Base-by-base conservation (phyloP, 2,797 vertebrate species). In the Eulemur albifrons region DNA sequence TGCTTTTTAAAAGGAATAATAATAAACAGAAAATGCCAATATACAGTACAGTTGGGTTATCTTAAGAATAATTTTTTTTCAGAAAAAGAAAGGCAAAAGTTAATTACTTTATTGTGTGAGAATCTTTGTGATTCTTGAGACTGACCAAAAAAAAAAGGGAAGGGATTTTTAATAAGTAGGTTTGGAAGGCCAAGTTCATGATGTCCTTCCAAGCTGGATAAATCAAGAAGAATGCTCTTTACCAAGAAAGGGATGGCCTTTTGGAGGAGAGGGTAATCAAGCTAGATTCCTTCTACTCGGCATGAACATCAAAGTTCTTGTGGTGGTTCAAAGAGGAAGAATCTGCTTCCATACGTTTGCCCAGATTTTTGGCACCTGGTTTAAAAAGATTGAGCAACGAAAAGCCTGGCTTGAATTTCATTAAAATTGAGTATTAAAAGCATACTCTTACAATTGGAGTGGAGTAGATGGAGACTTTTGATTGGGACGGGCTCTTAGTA, bases 201-300 rank as follows among this genome's bases (percentile, higher is more conserved):
- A 72, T 95, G 88, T 97, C 79, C 65, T 97, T 97, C 94, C 96
- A 96, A 97, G 67, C 57, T 92, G 93, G 72, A 85, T 95, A 96
- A 98, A 92, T 96, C 85, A 95, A 35, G 52, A 87, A 85, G 48
- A 95, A 97, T 81, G 43, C 32, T 95, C 40, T 89, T 94, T 91
- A 77, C 88, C n/a, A 87, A 90, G 81, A 95, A 95, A 93, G 48
- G 86, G 94, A 96, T 45, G 79, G 76, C 67, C 88, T 85, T 95
- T 91, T 79, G 63, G 79, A 97, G 91, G 94, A 94, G 1, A 77
- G 61, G 25, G 21, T 50, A 95, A 92, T 94, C 84, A 97, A 93
- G 75, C 88, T 96, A 96, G 83, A 95, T 95, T 96, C 92, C 40
- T 86, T 94, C 43, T 54, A 9, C 90, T 94, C 27, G 25, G 95